Conservation (phyloP, 2,888 invertebrate species). For the Pristionchus exspectatus region DNA sequence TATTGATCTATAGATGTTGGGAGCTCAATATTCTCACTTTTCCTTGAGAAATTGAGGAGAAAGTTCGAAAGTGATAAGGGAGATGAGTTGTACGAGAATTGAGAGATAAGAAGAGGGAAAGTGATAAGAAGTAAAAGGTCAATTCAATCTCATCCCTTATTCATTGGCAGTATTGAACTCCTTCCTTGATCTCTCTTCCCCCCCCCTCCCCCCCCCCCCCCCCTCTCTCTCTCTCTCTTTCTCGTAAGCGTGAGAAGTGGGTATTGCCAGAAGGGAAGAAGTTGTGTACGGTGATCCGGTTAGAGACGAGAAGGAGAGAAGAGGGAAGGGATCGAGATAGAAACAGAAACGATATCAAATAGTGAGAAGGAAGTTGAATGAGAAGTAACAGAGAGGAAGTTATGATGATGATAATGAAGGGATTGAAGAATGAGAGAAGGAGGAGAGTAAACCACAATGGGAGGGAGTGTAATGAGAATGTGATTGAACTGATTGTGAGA, state of each 20-base stretch:
- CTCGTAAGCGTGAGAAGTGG: not conserved
- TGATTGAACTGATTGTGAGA: not conserved
- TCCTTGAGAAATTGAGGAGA: not conserved
- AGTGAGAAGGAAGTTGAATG: not conserved
- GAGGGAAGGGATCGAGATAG: not conserved
- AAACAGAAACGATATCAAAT: not conserved
- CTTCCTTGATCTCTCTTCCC: not conserved
- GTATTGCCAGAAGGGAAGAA: not conserved
- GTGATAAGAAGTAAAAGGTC: not conserved
- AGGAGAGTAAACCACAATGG: not conserved
- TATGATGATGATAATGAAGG: conserved; percentile 5
- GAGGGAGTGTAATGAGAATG: conserved; percentile 5
- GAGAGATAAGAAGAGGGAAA: conserved; percentile 12
- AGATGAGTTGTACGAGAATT: not conserved
- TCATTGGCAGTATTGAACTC: not conserved
- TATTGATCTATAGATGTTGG: not conserved
- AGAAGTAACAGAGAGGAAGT: not conserved
- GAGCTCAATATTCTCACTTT: not conserved
- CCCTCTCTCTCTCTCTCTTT: not conserved
- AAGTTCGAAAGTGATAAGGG: conserved; percentile 18
- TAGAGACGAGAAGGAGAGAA: conserved; percentile 1
- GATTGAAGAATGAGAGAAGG: not conserved
- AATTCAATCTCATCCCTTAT: not conserved
- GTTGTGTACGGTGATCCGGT: conserved; percentile 23
- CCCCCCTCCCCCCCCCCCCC: no score